Evolutionary conservation across 1,140 invertebrate species (phyloP), one percentile per base, ranked within the genome.

Genomic region (Cardiocondyla obscurior): DNA sequence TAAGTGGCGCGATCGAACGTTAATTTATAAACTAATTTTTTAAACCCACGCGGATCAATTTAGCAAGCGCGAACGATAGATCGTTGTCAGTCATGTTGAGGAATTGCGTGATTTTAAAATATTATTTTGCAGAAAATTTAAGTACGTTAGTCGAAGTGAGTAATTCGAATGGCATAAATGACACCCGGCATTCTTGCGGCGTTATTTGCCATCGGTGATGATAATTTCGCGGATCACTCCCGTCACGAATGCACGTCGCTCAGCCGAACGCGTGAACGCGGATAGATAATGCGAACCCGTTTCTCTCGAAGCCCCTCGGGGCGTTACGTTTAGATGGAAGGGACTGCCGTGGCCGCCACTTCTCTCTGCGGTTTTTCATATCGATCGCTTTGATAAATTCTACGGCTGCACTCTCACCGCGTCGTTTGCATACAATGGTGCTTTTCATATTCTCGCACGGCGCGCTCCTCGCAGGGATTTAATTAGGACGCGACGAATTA

Each of bases 311-410:
- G 51, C 53, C 51, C 22, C 65, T n/a, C n/a, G n/a, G 22, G 57
- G 84, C 82, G 84, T 70, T 85, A 69, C 46, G 30, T 81, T 70
- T 72, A 84, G 67, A 86, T 74, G 69, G 57, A 67, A 74, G 60
- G 33, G 30, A 81, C 77, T 69, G 46, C 22, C 60, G 19, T 33
- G 10, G 28, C 28, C 65, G 39, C 39, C 65, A 81, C 39, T 67
- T 42, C 22, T 49, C 72, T 19, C 72, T 51, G 42, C 53, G 64
- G 33, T 44, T 79, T 65, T 58, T 58, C 42, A 58, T 81, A 65
- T 77, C 60, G 60, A 64, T 77, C 74, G 60, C 44, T 65, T 65
- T 67, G 58, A 53, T 77, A 65, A 77, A 22, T 19, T 46, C 44
- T 51, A 58, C 22, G 53, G 36, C 22, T 62, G 28, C n/a, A 46